Conservation (phyloP, 2,113 vertebrate genomes). For the Anarhynchus alexandrinus region DNA sequence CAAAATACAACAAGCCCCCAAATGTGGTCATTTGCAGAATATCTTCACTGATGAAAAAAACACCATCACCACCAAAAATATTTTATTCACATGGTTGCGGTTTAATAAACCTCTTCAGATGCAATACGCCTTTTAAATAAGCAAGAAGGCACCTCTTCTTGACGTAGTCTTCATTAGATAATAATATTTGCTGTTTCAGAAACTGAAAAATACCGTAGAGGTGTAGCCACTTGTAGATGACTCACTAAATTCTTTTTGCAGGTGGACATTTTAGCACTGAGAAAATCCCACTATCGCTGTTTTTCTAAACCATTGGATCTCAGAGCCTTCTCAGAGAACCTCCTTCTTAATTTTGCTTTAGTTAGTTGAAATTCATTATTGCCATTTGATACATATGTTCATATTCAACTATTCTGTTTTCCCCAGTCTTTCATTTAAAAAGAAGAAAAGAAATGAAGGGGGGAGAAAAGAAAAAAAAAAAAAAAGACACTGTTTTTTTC, state of each 20-base stretch:
- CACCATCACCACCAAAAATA: neutral
- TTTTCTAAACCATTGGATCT: neutral
- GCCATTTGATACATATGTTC: neutral
- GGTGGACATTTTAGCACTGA: neutral
- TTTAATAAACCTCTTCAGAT: neutral
- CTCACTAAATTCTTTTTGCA: neutral
- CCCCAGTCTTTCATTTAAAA: neutral
- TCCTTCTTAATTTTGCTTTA: neutral
- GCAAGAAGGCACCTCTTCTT: neutral
- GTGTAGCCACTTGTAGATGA: neutral
- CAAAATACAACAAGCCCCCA: neutral
- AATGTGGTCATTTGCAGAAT: neutral
- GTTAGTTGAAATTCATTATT: neutral
- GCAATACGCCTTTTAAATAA: neutral
- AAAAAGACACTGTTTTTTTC: neutral
- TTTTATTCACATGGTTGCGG: neutral
- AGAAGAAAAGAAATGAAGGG: neutral
- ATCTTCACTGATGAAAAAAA: neutral
- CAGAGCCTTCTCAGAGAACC: neutral
- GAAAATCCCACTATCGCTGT: neutral
- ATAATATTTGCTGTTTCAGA: neutral
- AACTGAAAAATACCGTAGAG: neutral
- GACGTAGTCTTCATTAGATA: neutral
- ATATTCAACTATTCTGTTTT: neutral
- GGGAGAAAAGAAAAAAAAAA: no score